phyloP scores from a whole-genome alignment of 2,113 vertebrate genomes.

The Cisticola juncidis region DNA sequence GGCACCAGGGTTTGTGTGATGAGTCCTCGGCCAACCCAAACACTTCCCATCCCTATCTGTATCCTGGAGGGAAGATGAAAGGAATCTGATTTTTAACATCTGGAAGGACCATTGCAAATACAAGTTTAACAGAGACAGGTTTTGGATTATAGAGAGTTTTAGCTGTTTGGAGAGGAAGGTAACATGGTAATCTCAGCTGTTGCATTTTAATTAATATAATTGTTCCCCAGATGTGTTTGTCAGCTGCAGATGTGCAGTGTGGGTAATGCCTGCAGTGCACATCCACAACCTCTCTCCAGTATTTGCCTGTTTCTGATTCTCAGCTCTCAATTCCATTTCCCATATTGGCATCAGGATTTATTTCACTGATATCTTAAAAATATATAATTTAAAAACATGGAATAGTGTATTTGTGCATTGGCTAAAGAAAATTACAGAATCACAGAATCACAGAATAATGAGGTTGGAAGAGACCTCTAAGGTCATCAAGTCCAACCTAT shows the following conservation, averaged over 20 bases:
- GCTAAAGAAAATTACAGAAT: neutral
- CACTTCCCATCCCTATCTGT: neutral
- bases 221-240: neutral
- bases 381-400: neutral
- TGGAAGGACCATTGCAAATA: neutral
- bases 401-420: neutral
- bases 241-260: neutral
- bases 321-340: neutral
- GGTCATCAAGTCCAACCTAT: too few species aligned
- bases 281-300: neutral
- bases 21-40: neutral
- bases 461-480: too few species aligned
- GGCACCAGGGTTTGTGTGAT: neutral
- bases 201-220: neutral
- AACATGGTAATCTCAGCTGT: neutral
- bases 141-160: neutral
- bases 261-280: neutral
- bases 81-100: neutral
- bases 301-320: neutral
- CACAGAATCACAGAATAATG: too few species aligned
- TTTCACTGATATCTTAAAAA: neutral
- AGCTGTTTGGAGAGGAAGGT: neutral
- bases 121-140: neutral
- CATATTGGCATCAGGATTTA: neutral
- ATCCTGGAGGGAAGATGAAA: neutral